Base-by-base conservation (phyloP, 1,140 invertebrate species). In the Ooceraea biroi region DNA sequence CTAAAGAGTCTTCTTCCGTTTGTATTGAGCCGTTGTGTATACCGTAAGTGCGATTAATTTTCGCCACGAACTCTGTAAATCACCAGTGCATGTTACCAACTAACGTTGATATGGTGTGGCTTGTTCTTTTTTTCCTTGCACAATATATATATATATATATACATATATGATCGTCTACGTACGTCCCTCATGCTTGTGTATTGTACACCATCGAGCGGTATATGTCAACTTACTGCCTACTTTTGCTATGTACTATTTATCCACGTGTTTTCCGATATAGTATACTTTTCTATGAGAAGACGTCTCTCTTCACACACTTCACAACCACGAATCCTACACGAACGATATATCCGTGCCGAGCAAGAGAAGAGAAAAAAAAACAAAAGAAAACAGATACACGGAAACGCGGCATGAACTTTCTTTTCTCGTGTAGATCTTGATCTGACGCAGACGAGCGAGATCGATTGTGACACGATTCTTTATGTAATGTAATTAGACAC, bases 241-340 rank as follows among this genome's bases (percentile, higher is more conserved):
- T 93, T 94, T 94, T 93, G 92, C 92, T 88, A 83, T 92, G 91
- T 92, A 94, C 86, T 80, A 82, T 73, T 88, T 73, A 76, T 55
- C 25, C 57, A 86, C 82, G 57, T 77, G 48, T 72, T 88, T 87
- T 71, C 12, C 36, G 48, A 72, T 57, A 80, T 60, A 73, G 71
- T 36, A 7, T 84, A 86, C 52, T 82, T 58, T 87, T 85, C 65
- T 30, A 52, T 73, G 72, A 58, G 46, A 88, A 63, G 44, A 58
- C 52, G 11, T 74, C 83, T 46, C 30, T 48, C 76, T 58, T 60
- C 14, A 65, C 87, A 82, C 60, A 48, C 25, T 36, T 30, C 82
- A 76, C 36, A 63, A 77, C 50, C 83, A 82, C 69, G 10, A 72
- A 76, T 82, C 71, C 83, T 44, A 77, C 73, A 76, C 74, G 63